These are phyloP conservation scores for Chrysomallon squamiferum DNA, from an alignment of 1,140 invertebrate genomes.

Conservation along the genomic window DNA sequence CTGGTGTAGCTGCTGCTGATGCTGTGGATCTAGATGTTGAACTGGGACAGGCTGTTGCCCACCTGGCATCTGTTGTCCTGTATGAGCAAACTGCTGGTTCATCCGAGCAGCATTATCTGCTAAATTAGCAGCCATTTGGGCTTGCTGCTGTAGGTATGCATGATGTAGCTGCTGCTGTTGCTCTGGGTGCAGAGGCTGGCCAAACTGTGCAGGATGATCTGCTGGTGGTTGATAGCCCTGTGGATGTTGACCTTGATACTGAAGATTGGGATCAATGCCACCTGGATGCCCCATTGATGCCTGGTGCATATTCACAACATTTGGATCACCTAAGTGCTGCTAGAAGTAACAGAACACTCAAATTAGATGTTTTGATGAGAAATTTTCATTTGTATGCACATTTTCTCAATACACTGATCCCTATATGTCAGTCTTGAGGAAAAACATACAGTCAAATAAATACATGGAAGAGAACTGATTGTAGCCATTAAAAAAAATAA, in stretches of 20 bases:
- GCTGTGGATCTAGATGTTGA: conserved; percentile 1
- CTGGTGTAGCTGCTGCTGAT: conserved; percentile 6
- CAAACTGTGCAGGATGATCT: conserved; percentile 9
- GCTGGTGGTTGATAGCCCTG: conserved; percentile 23
- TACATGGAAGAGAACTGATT: too few relatives aligned
- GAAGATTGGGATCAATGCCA: conserved; percentile 6
- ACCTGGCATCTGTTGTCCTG: too few relatives aligned
- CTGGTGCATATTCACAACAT: conserved; percentile 30
- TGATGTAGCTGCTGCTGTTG: conserved; percentile 32
- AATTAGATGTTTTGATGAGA: neutral
- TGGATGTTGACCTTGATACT: conserved; percentile 6
- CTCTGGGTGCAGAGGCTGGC: conserved; percentile 14
- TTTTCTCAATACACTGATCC: too few relatives aligned
- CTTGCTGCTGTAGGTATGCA: conserved; percentile 23
- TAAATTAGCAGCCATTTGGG: conserved; percentile 7
- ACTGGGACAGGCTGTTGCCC: neutral
- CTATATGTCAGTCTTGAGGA: too few relatives aligned
- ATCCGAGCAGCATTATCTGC: too few relatives aligned
- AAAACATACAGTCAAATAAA: too few relatives aligned
- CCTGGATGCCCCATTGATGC: conserved; percentile 15
- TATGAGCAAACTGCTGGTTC: too few relatives aligned
- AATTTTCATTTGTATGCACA: neutral
- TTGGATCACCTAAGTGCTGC: conserved; percentile 17
- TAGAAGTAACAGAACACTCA: conserved; percentile 4
- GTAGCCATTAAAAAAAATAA: too few relatives aligned